A percentile compares a stretch with the other conserved stretches of the same genome.
These are phyloP conservation scores for Atractosteus spatula DNA, from an alignment of 2,113 vertebrate species.

Conservation along the genomic window DNA sequence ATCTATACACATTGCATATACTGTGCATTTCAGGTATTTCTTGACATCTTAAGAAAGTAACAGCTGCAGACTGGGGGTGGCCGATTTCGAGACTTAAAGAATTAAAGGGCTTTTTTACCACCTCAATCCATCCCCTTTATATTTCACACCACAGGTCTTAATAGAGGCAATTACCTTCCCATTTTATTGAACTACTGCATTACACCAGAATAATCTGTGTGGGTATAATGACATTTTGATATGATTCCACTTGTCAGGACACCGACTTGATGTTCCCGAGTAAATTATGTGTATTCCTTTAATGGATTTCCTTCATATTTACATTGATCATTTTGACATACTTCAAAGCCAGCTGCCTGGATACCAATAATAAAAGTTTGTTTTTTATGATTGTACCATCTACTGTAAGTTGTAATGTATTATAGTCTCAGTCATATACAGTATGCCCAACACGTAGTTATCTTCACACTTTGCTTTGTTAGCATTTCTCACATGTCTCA, in stretches of 20 bases:
- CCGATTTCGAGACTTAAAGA: no score
- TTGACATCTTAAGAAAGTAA: no score
- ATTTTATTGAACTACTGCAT: conserved; percentile 2
- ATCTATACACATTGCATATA: no score
- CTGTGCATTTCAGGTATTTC: no score
- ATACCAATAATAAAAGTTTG: conserved; percentile 25
- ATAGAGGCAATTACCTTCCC: conserved; percentile 15
- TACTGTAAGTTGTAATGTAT: conserved; percentile 5
- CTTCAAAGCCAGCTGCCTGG: conserved; percentile 30
- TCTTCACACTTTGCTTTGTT: background rate
- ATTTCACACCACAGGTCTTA: conserved; percentile 9
- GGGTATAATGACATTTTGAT: conserved; percentile 36
- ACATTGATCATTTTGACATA: conserved; percentile 18
- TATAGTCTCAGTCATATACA: background rate
- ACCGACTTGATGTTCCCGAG: conserved; percentile 24
- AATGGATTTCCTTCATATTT: conserved; percentile 4
- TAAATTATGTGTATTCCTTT: conserved; percentile 28
- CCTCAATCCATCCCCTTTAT: background rate
- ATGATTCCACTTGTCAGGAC: conserved; percentile 19
- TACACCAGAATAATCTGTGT: conserved; percentile 11
- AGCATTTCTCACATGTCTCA: background rate
- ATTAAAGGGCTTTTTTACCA: no score
- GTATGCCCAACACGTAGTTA: background rate
- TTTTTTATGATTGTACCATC: conserved; percentile 6
- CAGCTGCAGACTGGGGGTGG: no score